These are phyloP conservation scores for Dicranocentrus wangi DNA, from an alignment of 2,888 invertebrate genomes.

Conservation along the genomic window DNA sequence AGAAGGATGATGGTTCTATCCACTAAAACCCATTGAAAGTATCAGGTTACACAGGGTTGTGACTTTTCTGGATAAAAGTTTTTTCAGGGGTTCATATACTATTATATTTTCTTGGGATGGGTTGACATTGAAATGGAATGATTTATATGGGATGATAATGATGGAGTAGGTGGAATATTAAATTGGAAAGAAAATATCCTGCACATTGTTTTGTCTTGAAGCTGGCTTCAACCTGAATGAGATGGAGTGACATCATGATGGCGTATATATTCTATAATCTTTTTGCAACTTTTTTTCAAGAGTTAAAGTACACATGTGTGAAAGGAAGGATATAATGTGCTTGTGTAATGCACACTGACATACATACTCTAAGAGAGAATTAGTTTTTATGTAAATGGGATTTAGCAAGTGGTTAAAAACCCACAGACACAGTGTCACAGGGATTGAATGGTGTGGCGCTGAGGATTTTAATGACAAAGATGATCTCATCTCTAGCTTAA, in stretches of 20 bases:
- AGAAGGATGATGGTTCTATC: no score
- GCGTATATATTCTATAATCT: no score
- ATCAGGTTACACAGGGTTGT: background rate
- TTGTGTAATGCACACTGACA: no score
- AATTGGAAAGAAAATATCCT: background rate
- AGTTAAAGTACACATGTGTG: no score
- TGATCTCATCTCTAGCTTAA: conserved; percentile 13
- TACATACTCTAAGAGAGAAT: background rate
- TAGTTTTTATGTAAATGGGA: conserved; percentile 44
- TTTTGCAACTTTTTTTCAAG: no score
- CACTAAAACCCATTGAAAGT: background rate
- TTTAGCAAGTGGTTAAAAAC: conserved; percentile 21
- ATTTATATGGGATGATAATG: conserved; percentile 20
- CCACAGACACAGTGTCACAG: background rate
- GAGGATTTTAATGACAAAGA: background rate
- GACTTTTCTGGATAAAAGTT: background rate
- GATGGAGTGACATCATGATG: background rate
- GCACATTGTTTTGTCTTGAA: background rate
- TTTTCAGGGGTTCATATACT: no score
- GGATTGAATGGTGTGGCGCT: background rate
- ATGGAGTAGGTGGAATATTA: conserved; percentile 14
- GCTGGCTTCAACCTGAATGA: background rate
- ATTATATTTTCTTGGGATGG: conserved; percentile 1
- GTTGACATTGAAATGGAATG: conserved; percentile 35
- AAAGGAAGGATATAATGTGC: background rate